Conservation (phyloP, 2,888 invertebrate genomes). For the Cecidostiba fungosa region DNA sequence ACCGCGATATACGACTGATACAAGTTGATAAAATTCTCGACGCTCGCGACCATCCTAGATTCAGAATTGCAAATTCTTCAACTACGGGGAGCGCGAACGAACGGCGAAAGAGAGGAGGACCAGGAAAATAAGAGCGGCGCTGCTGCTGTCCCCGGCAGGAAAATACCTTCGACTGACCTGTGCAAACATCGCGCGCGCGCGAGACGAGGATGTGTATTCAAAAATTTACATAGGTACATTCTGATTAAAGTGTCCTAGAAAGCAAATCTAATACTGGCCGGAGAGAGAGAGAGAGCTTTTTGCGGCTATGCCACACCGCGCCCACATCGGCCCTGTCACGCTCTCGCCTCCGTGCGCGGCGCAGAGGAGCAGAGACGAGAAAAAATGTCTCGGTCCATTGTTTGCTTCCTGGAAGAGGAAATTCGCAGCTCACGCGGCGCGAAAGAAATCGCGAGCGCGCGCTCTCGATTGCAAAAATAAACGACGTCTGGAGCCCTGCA, state of each 20-base stretch:
- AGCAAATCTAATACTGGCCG: slow-evolving; percentile 78
- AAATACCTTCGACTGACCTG: slow-evolving; percentile 80
- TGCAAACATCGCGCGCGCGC: slow-evolving; percentile 78
- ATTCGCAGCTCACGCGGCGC: not conserved
- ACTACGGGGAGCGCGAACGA: slow-evolving; percentile 72
- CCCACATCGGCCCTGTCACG: not conserved
- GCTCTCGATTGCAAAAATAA: slow-evolving; percentile 45
- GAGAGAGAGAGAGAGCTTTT: slow-evolving; percentile 32
- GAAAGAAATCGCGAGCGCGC: not conserved
- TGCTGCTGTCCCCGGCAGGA: slow-evolving; percentile 70
- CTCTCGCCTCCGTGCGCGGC: not conserved
- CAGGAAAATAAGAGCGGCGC: slow-evolving; percentile 49
- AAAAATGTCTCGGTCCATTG: not conserved
- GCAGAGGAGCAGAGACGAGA: not conserved
- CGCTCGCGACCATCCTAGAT: slow-evolving; percentile 63
- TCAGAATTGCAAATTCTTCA: slow-evolving; percentile 81
- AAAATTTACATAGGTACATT: slow-evolving; percentile 81
- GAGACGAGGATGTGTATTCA: slow-evolving; percentile 79
- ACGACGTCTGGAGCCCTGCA: slow-evolving; percentile 24
- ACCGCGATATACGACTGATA: not conserved
- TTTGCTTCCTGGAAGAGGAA: not conserved
- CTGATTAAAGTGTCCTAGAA: slow-evolving; percentile 80
- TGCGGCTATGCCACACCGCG: not conserved
- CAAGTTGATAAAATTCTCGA: slow-evolving; percentile 5
- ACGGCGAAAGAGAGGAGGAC: slow-evolving; percentile 7